A percentile compares a stretch with the other conserved stretches of the same genome.
Evolutionary conservation across 2,888 invertebrate species (phyloP).

Genomic region (Perdita meconis): DNA sequence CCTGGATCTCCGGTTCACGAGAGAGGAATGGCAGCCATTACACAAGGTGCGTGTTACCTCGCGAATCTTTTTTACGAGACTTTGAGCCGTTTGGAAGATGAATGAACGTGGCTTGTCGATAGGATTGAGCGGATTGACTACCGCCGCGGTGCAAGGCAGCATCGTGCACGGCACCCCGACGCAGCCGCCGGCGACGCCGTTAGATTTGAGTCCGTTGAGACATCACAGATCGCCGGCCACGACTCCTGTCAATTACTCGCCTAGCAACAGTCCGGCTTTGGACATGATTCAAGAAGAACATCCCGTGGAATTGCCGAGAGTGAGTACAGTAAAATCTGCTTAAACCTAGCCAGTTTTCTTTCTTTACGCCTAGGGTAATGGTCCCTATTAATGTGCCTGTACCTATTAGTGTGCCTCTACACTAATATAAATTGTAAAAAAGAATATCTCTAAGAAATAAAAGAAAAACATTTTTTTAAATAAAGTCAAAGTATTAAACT

Average conservation of each 20-base stretch:
- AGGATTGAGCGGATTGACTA: slow-evolving; percentile 91
- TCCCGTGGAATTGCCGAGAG: slow-evolving; percentile 84
- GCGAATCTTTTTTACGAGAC: too few species aligned
- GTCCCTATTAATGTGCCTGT: too few species aligned
- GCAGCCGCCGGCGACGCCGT: slow-evolving; percentile 85
- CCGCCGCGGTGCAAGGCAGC: slow-evolving; percentile 87
- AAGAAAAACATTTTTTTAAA: too few species aligned
- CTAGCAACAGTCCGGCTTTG: slow-evolving; percentile 87
- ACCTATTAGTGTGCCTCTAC: too few species aligned
- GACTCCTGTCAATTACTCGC: slow-evolving; percentile 84
- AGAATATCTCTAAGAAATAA: too few species aligned
- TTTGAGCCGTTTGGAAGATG: too few species aligned
- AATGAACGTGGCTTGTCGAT: slow-evolving; percentile 72
- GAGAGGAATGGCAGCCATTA: slow-evolving; percentile 85
- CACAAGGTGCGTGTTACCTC: too few species aligned
- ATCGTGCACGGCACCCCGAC: slow-evolving; percentile 91
- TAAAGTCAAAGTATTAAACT: too few species aligned
- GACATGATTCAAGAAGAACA: slow-evolving; percentile 93
- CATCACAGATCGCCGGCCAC: slow-evolving; percentile 83
- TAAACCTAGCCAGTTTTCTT: too few species aligned
- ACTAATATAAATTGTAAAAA: too few species aligned
- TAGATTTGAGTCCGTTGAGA: slow-evolving; percentile 85
- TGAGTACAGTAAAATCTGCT: slow-evolving; percentile 61
- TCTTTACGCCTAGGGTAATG: too few species aligned
- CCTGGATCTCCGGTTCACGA: slow-evolving; percentile 83